Base-by-base conservation (phyloP, 2,888 invertebrate genomes). In the Agrochola circellaris region DNA sequence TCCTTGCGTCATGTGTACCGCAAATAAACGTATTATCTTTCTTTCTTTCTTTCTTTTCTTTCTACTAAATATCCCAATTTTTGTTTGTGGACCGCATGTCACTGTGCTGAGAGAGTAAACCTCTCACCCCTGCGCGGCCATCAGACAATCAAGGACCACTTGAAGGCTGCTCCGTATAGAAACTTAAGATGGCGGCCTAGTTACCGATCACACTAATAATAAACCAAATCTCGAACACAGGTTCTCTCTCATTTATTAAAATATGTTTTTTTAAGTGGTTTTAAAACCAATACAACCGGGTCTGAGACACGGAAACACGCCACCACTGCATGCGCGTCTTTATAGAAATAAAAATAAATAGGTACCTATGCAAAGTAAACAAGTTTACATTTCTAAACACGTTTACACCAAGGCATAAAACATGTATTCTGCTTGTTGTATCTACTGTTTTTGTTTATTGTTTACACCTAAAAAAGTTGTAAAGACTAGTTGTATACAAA, bases 141-240 rank as follows among this genome's bases (percentile, higher is more conserved):
- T 54, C 62, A 77, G 62, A 77, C 48, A 56, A 69, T 78, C 58
- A 64, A 78, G 68, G 64, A 78, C 58, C 69, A 70, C 69, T 64
- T 42, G n/a, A 64, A 48, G 42, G 38, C 38, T 70, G 60, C 34
- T 42, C 26, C 26, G 15, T 38, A 23, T n/a, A 48, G 45, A 62
- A 77, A 56, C 23, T 54, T 67, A 77, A 67, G 77, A 77, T 77
- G 66, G 60, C 77, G 61, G 34, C 67, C 26, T 65, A 66, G 45
- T 51, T 38, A 75, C 30, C 42, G 38, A 34, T 75, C 48, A n/a
- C 42, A 23, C 17, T 30, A 65, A 8, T 26, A 38, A 38, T 26
- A 56, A 62, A n/a, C 34, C 23, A 34, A 54, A 38, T 61, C 23
- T 30, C 23, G 26, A 60, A 38, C 34, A 38, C 26, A 11, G 34